Conservation (phyloP, 2,113 vertebrate genomes). For the Saimiri boliviensis region DNA sequence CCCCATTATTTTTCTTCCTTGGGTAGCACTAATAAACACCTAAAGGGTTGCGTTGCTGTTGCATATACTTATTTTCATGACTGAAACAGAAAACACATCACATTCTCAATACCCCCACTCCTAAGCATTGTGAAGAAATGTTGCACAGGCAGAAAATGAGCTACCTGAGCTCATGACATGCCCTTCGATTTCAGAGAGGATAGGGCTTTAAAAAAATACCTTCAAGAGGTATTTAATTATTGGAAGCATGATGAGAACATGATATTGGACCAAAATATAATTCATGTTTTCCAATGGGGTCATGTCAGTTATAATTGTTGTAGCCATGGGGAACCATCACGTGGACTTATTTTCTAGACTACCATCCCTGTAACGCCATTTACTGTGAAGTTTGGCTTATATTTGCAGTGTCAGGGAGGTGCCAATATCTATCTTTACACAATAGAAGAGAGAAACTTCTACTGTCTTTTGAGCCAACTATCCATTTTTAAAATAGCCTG, state of each 20-base stretch:
- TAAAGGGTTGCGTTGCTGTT: not conserved
- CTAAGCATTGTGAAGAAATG: not conserved
- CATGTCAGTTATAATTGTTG: not conserved
- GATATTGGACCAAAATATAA: not conserved
- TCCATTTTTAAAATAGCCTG: slow-evolving; percentile 7
- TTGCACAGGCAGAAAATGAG: not conserved
- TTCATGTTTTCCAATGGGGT: not conserved
- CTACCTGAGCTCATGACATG: not conserved
- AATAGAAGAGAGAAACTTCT: not conserved
- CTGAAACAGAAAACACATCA: not conserved
- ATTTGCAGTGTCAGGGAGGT: not conserved
- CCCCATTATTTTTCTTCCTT: not conserved
- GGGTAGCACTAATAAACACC: not conserved
- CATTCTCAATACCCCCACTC: not conserved
- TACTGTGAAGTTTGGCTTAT: not conserved
- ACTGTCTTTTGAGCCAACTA: not conserved
- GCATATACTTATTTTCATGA: not conserved
- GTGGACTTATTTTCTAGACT: not conserved
- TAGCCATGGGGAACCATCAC: not conserved
- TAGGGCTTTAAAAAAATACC: not conserved
- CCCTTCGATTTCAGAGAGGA: not conserved
- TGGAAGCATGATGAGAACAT: not conserved
- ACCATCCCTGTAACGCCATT: not conserved
- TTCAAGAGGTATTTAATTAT: not conserved
- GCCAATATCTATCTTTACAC: not conserved